These are phyloP conservation scores for Scatophagus argus DNA, from an alignment of 2,113 vertebrate species.

Conservation along the genomic window DNA sequence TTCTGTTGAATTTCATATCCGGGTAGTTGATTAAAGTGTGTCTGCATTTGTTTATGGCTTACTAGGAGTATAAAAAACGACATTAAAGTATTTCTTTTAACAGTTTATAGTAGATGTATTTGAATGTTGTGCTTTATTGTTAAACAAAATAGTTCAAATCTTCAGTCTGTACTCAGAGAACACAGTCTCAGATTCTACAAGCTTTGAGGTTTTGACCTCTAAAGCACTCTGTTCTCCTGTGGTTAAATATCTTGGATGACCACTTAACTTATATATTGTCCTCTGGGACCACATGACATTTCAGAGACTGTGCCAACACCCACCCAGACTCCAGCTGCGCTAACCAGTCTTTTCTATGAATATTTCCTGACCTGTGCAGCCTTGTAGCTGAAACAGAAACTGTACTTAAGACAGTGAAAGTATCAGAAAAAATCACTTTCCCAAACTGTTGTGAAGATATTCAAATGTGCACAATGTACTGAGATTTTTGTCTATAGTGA, in stretches of 20 bases:
- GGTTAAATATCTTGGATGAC: conserved; percentile 23
- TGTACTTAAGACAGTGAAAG: conserved; percentile 9
- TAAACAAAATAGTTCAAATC: background rate
- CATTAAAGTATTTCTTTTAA: background rate
- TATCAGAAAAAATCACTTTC: background rate
- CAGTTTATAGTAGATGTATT: background rate
- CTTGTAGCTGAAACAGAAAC: conserved; percentile 18
- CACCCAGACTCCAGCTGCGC: conserved; percentile 15
- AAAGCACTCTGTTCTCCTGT: conserved; percentile 30
- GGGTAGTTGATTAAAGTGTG: background rate
- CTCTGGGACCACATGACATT: conserved; percentile 40
- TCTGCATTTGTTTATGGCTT: background rate
- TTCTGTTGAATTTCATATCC: background rate
- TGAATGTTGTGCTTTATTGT: background rate
- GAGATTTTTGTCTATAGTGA: background rate
- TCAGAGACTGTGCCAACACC: conserved; percentile 22
- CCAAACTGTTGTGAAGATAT: conserved; percentile 8
- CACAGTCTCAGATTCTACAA: background rate
- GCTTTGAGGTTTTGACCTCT: conserved; percentile 46
- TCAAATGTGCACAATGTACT: conserved; percentile 1
- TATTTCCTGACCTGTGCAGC: background rate
- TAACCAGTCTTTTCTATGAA: conserved; percentile 19
- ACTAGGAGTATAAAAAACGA: background rate
- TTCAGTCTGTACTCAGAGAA: background rate
- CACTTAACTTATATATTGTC: conserved; percentile 52